Evolutionary conservation across 2,888 invertebrate species (phyloP), one percentile per base, ranked within the genome.

Genomic region (Drosophila crucigera): DNA sequence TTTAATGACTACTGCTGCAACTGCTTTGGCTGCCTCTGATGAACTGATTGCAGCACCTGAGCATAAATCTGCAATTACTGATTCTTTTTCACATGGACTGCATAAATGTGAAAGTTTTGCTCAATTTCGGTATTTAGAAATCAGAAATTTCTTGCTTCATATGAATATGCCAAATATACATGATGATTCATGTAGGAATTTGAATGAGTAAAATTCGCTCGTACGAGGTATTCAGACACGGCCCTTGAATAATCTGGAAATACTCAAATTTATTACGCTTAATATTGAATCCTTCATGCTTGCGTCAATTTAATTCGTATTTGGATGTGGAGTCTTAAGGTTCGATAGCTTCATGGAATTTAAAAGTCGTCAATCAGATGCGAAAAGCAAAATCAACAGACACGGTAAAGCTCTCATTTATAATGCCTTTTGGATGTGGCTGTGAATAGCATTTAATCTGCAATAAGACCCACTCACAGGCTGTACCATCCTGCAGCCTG

Each of bases 1-100:
- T 90, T 90, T 87, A 87, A 87, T 87, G 91, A 90, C 73, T 68
- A 55, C 56, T 60, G 28, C 25, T 33, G 58, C 28, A 16, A 31
- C n/a, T 14, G 61, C 59, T 80, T 54, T 56, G 39, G 41, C 41
- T 55, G 59, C 65, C 54, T 53, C 31, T 62, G 66, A 63, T 64
- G 65, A 33, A 60, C 61, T 47, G 47, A 22, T 52, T 25, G 22
- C 50, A 55, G 52, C 28, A 35, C 6, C 50, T 52, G 47, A 39
- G 79, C 58, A 63, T 59, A 83, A 68, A 69, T 49, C 63, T 62
- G 70, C 70, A 73, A 86, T 75, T 79, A 79, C 67, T 31, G 68
- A 72, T 66, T 62, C 63, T 69, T 67, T 76, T 80, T 74, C 60
- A 50, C 58, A 53, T 39, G 54, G 52, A 28, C 50, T 61, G 37